Evolutionary conservation across 2,888 invertebrate species (phyloP).

Genomic region (Smittia sp.): DNA sequence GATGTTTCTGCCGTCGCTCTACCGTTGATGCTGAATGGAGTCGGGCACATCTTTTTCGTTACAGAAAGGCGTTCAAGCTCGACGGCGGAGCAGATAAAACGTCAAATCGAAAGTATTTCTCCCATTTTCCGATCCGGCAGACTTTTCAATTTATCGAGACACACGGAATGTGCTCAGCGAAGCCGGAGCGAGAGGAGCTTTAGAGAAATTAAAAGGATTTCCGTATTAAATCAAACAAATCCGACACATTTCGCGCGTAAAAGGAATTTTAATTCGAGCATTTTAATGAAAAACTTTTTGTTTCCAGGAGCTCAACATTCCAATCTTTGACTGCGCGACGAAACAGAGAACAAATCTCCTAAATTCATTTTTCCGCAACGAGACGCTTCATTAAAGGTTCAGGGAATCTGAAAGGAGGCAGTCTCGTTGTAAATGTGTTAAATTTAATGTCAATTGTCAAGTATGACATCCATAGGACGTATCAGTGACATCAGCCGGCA

Average conservation of each 20-base stretch:
- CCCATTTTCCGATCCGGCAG: conserved; percentile 20
- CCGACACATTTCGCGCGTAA: conserved; percentile 23
- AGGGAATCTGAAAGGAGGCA: background rate
- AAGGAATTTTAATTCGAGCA: conserved; percentile 15
- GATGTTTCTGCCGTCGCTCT: background rate
- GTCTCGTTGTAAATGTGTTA: conserved; percentile 20
- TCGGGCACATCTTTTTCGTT: background rate
- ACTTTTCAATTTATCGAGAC: conserved; percentile 17
- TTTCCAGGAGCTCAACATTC: background rate
- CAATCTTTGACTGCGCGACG: background rate
- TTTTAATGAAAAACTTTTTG: background rate
- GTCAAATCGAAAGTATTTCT: conserved; percentile 22
- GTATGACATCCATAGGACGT: conserved; percentile 29
- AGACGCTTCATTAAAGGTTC: conserved; percentile 18
- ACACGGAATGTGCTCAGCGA: conserved; percentile 9
- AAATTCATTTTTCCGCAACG: conserved; percentile 15
- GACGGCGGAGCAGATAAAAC: conserved; percentile 7
- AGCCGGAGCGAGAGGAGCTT: background rate
- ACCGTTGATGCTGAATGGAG: background rate
- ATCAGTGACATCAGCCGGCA: conserved; percentile 31
- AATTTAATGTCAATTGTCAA: conserved; percentile 32
- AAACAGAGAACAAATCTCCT: conserved; percentile 16
- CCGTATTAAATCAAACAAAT: conserved; percentile 27
- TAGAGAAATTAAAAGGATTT: conserved; percentile 18
- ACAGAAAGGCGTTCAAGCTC: background rate